Evolutionary conservation across 2,888 invertebrate genomes (phyloP), one percentile per base, ranked within the genome.

Genomic region (Eledone cirrhosa): DNA sequence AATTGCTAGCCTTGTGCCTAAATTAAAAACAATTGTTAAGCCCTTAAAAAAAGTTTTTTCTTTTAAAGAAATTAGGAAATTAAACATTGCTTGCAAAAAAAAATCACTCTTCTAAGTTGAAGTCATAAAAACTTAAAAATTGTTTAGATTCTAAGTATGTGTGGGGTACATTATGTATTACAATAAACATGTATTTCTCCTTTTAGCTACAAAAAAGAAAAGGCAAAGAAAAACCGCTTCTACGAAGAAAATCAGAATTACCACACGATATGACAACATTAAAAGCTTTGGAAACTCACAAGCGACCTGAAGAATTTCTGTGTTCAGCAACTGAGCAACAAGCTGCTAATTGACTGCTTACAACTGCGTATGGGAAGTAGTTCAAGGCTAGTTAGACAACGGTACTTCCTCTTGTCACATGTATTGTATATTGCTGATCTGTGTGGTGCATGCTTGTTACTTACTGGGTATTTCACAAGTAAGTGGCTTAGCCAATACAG

Each of bases 191-290:
- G 29, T 78, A 11, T 78, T 76, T 47, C 33, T 63, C 22, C 33
- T 81, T 81, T 13, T 82, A 85, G 84, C 82, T 84, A 80, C 81
- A 82, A 80, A 88, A 86, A 83, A 87, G 85, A 82, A 86, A 85
- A 83, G 86, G 85, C 69, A 94, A 94, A 92, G 95, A 93, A 91
- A 96, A 96, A 92, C 97, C 97, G 78, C 92, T 98, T 85, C 93
- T 98, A 84, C 94, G 97, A 91, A 95, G 97, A 92, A 98, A 98
- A 93, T 97, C 97, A 24, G 97, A 98, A 91, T 93, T 98, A 90
- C 98, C 98, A 75, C 96, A 97, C 89, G 98, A 98, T 92, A 94
- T 95, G 86, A 94, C 94, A 91, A 97, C 97, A 78, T 94, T 97
- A 88, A 95, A 95, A 91, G 97, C 97, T 83, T 93, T 98, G 86